phyloP scores from a whole-genome alignment of 2,113 vertebrate species.

The Aviceda subcristata region DNA sequence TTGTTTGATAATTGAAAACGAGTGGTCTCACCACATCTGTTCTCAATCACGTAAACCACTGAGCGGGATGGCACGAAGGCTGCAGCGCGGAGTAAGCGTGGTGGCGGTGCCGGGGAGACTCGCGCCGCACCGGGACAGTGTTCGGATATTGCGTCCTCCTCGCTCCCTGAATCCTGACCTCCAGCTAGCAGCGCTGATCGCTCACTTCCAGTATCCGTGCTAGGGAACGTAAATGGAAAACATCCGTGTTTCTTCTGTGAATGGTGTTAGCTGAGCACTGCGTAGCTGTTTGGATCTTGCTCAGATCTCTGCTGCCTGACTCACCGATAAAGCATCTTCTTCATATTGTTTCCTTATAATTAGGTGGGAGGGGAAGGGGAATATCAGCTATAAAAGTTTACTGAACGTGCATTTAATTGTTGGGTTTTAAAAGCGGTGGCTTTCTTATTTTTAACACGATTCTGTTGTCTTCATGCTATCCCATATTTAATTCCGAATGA shows the following conservation, averaged over 20 bases:
- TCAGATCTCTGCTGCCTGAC: slow-evolving; percentile 22
- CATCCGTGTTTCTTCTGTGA: background rate
- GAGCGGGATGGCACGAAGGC: background rate
- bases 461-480: background rate
- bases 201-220: background rate
- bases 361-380: background rate
- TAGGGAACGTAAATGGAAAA: slow-evolving; percentile 28
- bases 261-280: background rate
- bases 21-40: slow-evolving; percentile 14
- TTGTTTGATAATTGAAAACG: slow-evolving; percentile 55
- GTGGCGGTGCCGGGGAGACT: background rate
- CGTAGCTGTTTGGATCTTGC: background rate
- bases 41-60: background rate
- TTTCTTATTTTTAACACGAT: background rate
- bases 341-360: background rate
- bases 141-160: accelerated
- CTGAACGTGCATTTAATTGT: background rate
- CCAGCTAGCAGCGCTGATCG: background rate
- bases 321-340: slow-evolving; percentile 17
- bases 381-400: background rate
- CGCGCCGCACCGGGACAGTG: accelerated
- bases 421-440: background rate
- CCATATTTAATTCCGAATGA: background rate
- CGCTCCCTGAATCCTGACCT: background rate
- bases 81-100: accelerated